Percentiles rank a stretch among this genome's conserved stretches.
Evolutionary conservation across 2,113 vertebrate genomes (phyloP).

Genomic region (Chiloscyllium plagiosum): DNA sequence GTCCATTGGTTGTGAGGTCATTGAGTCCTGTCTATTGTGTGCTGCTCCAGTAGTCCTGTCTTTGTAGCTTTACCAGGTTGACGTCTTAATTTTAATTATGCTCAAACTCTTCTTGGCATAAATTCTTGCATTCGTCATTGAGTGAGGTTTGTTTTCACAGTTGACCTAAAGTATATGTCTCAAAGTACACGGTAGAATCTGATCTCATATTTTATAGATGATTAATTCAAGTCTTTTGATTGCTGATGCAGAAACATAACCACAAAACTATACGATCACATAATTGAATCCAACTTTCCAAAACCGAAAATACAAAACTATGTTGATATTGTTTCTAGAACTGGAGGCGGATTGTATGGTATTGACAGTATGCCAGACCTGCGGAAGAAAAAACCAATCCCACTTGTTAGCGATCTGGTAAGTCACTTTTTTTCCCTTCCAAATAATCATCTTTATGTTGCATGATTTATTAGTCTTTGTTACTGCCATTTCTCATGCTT

Average conservation of each 20-base stretch:
- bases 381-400: conserved; percentile 87
- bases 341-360: conserved; percentile 84
- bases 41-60: too few species aligned
- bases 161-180: background rate
- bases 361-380: conserved; percentile 98
- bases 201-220: background rate
- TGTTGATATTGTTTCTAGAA: conserved; percentile 54
- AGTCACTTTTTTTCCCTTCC: conserved; percentile 50
- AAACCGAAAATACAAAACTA: background rate
- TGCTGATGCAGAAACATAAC: background rate
- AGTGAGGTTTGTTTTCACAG: too few species aligned
- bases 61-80: too few species aligned
- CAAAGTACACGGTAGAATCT: background rate
- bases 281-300: background rate
- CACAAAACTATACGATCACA: background rate
- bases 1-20: too few species aligned
- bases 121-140: too few species aligned
- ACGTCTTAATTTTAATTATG: too few species aligned
- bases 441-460: background rate
- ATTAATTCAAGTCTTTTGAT: background rate
- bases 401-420: conserved; percentile 95
- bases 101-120: too few species aligned
- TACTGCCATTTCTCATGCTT: background rate
- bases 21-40: too few species aligned
- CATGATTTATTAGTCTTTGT: background rate